Conservation (phyloP, 2,113 vertebrate genomes). For the Chaetops frenatus region DNA sequence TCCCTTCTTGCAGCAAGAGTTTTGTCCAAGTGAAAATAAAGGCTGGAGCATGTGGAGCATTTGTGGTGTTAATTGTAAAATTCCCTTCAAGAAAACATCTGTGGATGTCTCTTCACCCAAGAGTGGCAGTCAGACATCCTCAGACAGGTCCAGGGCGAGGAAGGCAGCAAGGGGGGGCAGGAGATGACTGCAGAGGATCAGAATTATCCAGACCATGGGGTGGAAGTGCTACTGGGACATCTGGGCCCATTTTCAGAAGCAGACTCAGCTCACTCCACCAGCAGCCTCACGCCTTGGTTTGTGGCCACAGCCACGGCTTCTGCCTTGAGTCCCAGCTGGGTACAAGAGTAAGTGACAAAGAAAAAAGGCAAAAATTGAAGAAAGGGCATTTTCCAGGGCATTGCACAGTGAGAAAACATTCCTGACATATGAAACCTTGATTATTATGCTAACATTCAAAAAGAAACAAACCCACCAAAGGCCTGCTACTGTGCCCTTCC, state of each 20-base stretch:
- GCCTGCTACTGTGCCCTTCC: neutral
- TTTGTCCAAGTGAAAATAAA: neutral
- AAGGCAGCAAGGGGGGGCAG: neutral
- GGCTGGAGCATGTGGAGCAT: neutral
- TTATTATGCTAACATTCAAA: neutral
- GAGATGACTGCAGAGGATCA: neutral
- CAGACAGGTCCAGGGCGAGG: neutral
- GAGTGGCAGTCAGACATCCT: neutral
- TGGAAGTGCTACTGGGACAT: neutral
- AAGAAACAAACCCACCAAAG: neutral
- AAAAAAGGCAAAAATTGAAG: neutral
- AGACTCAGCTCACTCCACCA: neutral
- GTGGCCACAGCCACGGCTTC: neutral
- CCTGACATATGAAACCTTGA: rapidly evolving
- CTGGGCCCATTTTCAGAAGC: neutral
- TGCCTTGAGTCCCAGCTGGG: neutral
- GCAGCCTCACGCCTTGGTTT: neutral
- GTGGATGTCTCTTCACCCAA: neutral
- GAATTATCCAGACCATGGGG: neutral
- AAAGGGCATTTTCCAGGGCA: neutral
- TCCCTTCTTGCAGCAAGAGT: neutral
- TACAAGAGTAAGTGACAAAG: neutral
- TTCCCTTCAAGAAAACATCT: neutral
- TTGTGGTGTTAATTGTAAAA: neutral
- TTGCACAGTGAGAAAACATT: neutral